Evolutionary conservation across 2,113 vertebrate species (phyloP).

Genomic region (Nymphicus hollandicus): DNA sequence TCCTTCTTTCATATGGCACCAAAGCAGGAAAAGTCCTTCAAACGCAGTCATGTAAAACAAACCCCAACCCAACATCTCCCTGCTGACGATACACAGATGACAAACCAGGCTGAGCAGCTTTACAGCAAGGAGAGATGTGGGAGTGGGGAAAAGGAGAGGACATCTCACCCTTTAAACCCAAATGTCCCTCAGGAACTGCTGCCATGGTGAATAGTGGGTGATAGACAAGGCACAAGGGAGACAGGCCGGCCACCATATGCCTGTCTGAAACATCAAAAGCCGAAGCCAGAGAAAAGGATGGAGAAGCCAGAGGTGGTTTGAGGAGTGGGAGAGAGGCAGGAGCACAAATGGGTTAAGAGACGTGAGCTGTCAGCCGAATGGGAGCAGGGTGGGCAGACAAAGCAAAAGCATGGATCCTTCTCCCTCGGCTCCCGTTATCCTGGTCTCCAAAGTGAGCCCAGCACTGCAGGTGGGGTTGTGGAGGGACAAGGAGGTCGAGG

Average conservation of each 20-base stretch:
- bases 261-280: neutral
- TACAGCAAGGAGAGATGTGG: neutral
- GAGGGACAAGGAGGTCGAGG: neutral
- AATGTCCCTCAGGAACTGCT: neutral
- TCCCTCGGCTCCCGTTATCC: neutral
- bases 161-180: neutral
- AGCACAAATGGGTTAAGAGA: neutral
- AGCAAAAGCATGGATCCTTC: fast-evolving
- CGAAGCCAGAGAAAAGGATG: neutral
- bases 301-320: neutral
- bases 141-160: neutral
- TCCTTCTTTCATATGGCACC: neutral
- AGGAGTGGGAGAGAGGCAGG: neutral
- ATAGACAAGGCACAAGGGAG: neutral
- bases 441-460: neutral
- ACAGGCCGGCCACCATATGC: neutral
- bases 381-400: neutral
- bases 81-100: neutral
- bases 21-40: neutral
- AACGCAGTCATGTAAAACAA: neutral
- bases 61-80: neutral
- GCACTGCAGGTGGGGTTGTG: neutral
- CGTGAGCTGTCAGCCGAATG: neutral
- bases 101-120: neutral
- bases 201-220: neutral